These are phyloP conservation scores for Megaustenia siamemsis DNA, from an alignment of 2,888 invertebrate species.

Conservation along the genomic window DNA sequence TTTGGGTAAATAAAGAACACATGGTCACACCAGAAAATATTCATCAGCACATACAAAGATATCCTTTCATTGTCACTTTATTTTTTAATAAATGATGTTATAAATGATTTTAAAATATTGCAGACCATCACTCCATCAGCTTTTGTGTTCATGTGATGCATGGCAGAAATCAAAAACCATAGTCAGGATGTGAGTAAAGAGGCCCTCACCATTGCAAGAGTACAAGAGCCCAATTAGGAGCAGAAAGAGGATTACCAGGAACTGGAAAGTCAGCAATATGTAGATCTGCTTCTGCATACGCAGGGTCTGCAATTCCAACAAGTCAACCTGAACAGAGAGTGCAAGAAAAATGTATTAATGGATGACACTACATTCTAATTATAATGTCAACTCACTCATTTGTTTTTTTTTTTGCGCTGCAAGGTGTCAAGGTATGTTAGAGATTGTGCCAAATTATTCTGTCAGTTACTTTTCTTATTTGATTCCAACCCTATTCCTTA, in stretches of 20 bases:
- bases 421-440: too few relatives aligned
- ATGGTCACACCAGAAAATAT: too few relatives aligned
- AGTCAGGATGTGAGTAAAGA: conserved; percentile 46
- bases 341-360: background rate
- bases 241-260: conserved; percentile 46
- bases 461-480: too few relatives aligned
- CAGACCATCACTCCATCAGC: background rate
- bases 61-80: too few relatives aligned
- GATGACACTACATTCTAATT: too few relatives aligned
- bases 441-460: too few relatives aligned
- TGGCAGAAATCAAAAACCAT: conserved; percentile 53
- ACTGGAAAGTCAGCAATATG: conserved; percentile 39
- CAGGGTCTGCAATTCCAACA: conserved; percentile 33
- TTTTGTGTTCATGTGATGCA: conserved; percentile 15
- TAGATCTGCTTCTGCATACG: conserved; percentile 44
- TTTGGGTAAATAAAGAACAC: too few relatives aligned
- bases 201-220: conserved; percentile 51
- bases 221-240: conserved; percentile 44
- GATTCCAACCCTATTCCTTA: too few relatives aligned
- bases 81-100: background rate
- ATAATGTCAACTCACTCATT: too few relatives aligned
- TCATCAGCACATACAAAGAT: too few relatives aligned
- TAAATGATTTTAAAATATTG: background rate
- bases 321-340: conserved; percentile 32
- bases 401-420: too few relatives aligned